phyloP scores from a whole-genome alignment of 2,888 invertebrate genomes.

The Drosophila flavopinicola region DNA sequence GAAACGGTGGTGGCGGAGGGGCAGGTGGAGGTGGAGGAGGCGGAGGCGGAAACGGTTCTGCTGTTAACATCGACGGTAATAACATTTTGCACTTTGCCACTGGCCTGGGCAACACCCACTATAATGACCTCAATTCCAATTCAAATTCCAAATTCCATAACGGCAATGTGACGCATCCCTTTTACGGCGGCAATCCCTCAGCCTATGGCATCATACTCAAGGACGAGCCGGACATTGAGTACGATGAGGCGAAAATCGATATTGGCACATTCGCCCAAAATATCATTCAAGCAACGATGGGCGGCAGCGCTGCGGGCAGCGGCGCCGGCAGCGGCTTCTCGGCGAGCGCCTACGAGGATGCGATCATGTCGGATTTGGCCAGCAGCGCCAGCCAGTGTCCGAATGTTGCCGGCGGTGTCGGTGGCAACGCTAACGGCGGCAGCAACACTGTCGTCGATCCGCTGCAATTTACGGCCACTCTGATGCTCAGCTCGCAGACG shows the following conservation, averaged over 20 bases:
- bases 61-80: conserved; percentile 80
- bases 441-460: conserved; percentile 88
- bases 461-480: conserved; percentile 91
- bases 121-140: conserved; percentile 77
- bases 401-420: conserved; percentile 73
- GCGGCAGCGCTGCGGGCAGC: conserved; percentile 23
- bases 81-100: conserved; percentile 81
- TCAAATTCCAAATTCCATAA: conserved; percentile 75
- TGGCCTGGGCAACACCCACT: conserved; percentile 74
- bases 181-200: conserved; percentile 87
- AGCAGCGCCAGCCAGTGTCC: conserved; percentile 69
- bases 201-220: conserved; percentile 92
- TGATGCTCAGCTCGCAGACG: conserved; percentile 91
- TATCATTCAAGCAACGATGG: conserved; percentile 81
- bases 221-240: conserved; percentile 91
- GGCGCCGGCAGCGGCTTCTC: conserved; percentile 57
- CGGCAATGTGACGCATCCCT: conserved; percentile 58
- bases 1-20: neutral
- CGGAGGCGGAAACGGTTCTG: conserved; percentile 83
- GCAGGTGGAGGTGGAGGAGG: conserved; percentile 55
- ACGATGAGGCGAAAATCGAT: conserved; percentile 91
- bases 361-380: conserved; percentile 93
- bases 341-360: conserved; percentile 89
- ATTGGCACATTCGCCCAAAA: conserved; percentile 83
- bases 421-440: conserved; percentile 73